Evolutionary conservation across 2,797 vertebrate species (phyloP), one percentile per base, ranked within the genome.

Genomic region (Silurus aristotelis): DNA sequence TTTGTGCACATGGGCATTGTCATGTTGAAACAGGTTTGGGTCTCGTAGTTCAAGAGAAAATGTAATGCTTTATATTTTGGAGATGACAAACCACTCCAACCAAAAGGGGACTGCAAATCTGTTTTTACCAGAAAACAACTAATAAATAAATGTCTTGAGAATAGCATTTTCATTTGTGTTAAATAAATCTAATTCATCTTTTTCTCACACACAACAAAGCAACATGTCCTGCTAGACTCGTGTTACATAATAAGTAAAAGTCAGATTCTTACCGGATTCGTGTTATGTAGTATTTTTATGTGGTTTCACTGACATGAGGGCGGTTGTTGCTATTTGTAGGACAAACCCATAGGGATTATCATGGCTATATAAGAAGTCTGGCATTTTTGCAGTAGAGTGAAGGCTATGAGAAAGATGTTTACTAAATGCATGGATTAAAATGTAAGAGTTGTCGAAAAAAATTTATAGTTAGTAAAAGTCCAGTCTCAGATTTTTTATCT

Each of bases 241-340:
- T 31, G 22, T 80, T 67, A 67, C 46, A 80, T 67, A 80, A 80
- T 25, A 80, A 48, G 2, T 48, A 25, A 80, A 19, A 13, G 61
- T 66, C 78, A n/a, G 31, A 63, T 43, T 31, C 48, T 27, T 6
- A 56, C 14, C 27, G 13, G 77, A 79, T 63, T 81, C 63, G n/a
- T 19, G 7, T 64, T 52, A 14, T 6, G 8, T 20, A 27, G 66
- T 80, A 66, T 66, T 80, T 67, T 80, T 25, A 27, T 48, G 61
- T 52, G n/a, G 61, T 27, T 80, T 67, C 19, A 52, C 61, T 27
- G n/a, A n/a, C 58, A 63, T 0, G 20, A 79, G 2, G 1, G 38
- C 7, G 20, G 58, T 55, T 38, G 27, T 78, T 78, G 56, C 27
- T 38, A 78, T 61, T 78, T 61, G 19, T 22, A 78, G 6, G 55